Conservation (phyloP, 2,797 vertebrate genomes). For the Spea hammondii region DNA sequence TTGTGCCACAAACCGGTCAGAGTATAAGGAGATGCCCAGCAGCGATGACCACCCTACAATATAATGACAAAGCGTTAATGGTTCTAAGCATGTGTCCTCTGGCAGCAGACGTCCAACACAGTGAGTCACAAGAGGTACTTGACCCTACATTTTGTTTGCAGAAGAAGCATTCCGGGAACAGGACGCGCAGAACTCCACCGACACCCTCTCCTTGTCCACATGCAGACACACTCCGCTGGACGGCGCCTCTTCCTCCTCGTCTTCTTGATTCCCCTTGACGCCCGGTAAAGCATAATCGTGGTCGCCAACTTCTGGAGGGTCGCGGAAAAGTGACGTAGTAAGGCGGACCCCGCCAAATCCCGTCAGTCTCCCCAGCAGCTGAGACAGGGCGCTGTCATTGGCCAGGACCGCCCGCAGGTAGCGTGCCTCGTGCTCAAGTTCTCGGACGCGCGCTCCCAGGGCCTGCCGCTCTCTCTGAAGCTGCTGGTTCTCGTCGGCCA, state of each 20-base stretch:
- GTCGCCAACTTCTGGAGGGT: constrained; percentile 72
- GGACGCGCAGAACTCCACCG: constrained; percentile 96
- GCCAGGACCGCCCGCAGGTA: constrained; percentile 93
- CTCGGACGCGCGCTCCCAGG: constrained; percentile 83
- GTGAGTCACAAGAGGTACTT: constrained; percentile 77
- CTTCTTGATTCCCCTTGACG: constrained; percentile 38
- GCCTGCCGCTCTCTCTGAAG: constrained; percentile 83
- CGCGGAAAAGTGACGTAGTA: constrained; percentile 92
- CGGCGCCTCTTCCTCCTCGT: constrained; percentile 68
- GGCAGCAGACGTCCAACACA: constrained; percentile 56
- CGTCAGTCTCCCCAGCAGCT: constrained; percentile 87
- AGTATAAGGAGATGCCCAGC: no score
- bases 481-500: constrained; percentile 79
- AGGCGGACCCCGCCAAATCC: constrained; percentile 91
- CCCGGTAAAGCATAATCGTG: constrained; percentile 91
- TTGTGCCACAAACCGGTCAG: no score
- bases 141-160: constrained; percentile 95
- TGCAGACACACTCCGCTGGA: constrained; percentile 89
- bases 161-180: constrained; percentile 87
- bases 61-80: background rate
- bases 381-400: constrained; percentile 91
- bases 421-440: constrained; percentile 90
- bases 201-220: constrained; percentile 93
- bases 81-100: background rate
- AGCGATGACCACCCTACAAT: no score